phyloP scores from a whole-genome alignment of 2,797 vertebrate genomes.

The Florisuga fusca region DNA sequence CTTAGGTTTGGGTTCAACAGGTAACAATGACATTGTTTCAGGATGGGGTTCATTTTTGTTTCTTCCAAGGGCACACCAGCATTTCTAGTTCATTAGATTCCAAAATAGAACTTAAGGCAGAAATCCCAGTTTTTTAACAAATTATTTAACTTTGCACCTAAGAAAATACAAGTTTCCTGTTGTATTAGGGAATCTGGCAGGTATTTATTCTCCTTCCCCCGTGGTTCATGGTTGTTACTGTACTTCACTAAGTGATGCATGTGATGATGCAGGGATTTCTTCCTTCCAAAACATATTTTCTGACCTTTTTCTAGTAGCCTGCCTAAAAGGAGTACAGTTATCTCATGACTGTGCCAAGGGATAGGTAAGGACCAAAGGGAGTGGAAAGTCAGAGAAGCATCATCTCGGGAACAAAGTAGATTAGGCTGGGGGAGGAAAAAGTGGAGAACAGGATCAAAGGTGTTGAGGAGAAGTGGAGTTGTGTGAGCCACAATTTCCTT shows the following conservation, averaged over 20 bases:
- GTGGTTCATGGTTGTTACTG: not conserved
- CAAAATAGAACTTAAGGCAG: not conserved
- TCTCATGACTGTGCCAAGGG: not conserved
- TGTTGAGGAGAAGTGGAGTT: not conserved
- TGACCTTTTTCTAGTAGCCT: not conserved
- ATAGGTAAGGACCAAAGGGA: not conserved
- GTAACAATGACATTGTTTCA: not conserved
- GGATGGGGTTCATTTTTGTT: not conserved
- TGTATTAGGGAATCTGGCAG: not conserved
- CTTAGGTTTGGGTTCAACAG: not conserved
- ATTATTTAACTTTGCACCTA: not conserved
- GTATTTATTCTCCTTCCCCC: not conserved
- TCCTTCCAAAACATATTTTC: not conserved
- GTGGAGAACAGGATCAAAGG: not conserved
- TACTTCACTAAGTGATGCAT: not conserved
- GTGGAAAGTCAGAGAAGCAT: not conserved
- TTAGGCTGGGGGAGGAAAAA: not conserved
- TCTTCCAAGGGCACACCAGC: not conserved
- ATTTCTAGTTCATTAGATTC: not conserved
- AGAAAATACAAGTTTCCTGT: not conserved
- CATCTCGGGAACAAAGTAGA: not conserved
- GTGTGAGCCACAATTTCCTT: not conserved
- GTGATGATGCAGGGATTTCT: not conserved
- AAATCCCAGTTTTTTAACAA: slow-evolving; percentile 5
- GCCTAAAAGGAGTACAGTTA: not conserved